Conservation (phyloP, 2,888 invertebrate genomes). For the Apocheima hispidaria region DNA sequence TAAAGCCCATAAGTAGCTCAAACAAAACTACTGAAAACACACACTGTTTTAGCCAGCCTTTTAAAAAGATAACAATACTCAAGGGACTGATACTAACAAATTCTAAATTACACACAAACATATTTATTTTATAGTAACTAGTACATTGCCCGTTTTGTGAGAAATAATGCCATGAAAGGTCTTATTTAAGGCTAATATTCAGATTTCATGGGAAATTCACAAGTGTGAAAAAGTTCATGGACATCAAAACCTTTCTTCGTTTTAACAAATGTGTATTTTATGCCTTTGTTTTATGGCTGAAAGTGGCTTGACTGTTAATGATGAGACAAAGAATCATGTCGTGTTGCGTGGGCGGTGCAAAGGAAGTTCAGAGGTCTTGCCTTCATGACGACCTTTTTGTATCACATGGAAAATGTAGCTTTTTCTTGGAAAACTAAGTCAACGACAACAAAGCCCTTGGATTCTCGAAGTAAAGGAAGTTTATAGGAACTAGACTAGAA, state of each 20-base stretch:
- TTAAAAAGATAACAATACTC: no score
- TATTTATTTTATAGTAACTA: no score
- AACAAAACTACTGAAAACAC: no score
- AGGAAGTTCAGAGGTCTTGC: constrained; percentile 20
- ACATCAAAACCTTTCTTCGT: neutral
- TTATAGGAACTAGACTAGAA: no score
- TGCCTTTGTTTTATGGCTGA: neutral
- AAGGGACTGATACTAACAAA: no score
- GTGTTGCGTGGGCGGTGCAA: constrained; percentile 8
- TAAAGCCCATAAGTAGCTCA: no score
- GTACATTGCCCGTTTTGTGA: neutral
- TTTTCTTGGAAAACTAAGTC: neutral
- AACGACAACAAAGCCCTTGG: no score
- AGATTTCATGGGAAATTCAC: constrained; percentile 38
- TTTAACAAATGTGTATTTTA: neutral
- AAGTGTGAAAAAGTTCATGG: constrained; percentile 42
- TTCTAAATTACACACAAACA: no score
- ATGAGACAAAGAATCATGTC: constrained; percentile 14
- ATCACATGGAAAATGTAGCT: neutral
- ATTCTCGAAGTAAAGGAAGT: no score
- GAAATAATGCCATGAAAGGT: constrained; percentile 28
- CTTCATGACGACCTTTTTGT: constrained; percentile 11
- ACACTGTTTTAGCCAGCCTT: no score
- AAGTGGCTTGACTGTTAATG: constrained; percentile 3
- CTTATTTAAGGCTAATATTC: constrained; percentile 34